Percentiles rank a stretch among this genome's conserved stretches.
These are phyloP conservation scores for Campylorhamphus procurvoides DNA, from an alignment of 2,113 vertebrate genomes.

Conservation along the genomic window DNA sequence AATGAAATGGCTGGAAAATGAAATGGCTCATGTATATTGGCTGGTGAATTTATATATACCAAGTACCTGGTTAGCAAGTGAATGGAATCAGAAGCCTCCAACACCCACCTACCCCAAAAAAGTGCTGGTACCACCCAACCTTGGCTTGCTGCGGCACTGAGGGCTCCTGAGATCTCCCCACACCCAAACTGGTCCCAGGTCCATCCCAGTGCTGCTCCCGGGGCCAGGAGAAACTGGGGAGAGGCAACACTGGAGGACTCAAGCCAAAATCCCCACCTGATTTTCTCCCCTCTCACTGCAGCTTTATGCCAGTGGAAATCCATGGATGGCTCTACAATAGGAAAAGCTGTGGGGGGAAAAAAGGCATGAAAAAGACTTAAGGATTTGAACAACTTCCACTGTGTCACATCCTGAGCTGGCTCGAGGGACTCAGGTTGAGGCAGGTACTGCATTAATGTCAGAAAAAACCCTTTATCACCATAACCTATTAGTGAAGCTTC, in stretches of 20 bases:
- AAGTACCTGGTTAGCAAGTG: neutral
- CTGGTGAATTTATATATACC: neutral
- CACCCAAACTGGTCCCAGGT: neutral
- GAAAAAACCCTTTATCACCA: neutral
- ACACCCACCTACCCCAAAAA: neutral
- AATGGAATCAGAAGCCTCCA: neutral
- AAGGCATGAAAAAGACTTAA: neutral
- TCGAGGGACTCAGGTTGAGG: neutral
- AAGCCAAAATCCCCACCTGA: neutral
- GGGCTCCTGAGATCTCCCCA: fast-evolving
- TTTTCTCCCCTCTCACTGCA: neutral
- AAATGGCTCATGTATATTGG: neutral
- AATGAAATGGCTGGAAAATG: neutral
- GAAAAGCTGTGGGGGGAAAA: neutral
- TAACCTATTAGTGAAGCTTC: neutral
- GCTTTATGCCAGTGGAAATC: neutral
- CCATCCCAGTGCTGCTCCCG: neutral
- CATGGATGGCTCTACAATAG: fast-evolving
- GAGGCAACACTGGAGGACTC: neutral
- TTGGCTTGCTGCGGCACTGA: neutral
- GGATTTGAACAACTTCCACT: neutral
- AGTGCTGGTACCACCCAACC: fast-evolving
- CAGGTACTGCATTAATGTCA: neutral
- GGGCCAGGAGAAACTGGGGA: neutral
- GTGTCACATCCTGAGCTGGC: neutral